These are phyloP conservation scores for Zaprionus taronus DNA, from an alignment of 1,140 invertebrate genomes.

Conservation along the genomic window DNA sequence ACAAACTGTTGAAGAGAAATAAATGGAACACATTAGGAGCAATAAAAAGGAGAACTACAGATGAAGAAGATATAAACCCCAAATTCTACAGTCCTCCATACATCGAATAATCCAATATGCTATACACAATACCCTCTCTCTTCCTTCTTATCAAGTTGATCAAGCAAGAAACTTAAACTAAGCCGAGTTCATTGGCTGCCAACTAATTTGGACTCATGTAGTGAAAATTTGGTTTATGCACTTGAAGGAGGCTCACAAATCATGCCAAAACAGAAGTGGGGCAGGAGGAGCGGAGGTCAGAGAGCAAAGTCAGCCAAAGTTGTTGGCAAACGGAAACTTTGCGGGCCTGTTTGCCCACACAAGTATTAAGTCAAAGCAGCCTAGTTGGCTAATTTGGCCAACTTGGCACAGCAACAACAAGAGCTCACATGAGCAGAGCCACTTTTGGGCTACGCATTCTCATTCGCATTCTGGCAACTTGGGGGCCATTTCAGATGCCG, in stretches of 20 bases:
- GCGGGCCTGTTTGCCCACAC: conserved; percentile 54
- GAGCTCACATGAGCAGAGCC: conserved; percentile 2
- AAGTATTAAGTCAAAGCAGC: conserved; percentile 28
- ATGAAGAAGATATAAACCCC: too few relatives aligned
- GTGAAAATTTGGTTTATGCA: conserved; percentile 17
- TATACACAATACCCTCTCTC: too few relatives aligned
- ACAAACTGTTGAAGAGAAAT: too few relatives aligned
- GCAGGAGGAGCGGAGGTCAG: conserved; percentile 21
- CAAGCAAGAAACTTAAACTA: neutral
- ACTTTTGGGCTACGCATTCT: conserved; percentile 9
- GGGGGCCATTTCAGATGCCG: conserved; percentile 56
- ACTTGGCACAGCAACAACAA: conserved; percentile 31
- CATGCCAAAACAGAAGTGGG: conserved; percentile 1
- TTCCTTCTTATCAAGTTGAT: too few relatives aligned
- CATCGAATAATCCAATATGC: too few relatives aligned
- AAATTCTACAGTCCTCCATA: too few relatives aligned
- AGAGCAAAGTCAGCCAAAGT: conserved; percentile 22
- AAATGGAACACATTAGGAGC: too few relatives aligned
- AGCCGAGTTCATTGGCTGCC: neutral
- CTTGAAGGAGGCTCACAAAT: conserved; percentile 16
- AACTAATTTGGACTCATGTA: conserved; percentile 2
- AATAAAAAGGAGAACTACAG: too few relatives aligned
- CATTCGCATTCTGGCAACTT: conserved; percentile 28
- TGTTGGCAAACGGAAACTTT: conserved; percentile 47
- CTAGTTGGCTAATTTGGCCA: conserved; percentile 61